These are phyloP conservation scores for Mylabris sibirica DNA, from an alignment of 2,888 invertebrate species.

Conservation along the genomic window DNA sequence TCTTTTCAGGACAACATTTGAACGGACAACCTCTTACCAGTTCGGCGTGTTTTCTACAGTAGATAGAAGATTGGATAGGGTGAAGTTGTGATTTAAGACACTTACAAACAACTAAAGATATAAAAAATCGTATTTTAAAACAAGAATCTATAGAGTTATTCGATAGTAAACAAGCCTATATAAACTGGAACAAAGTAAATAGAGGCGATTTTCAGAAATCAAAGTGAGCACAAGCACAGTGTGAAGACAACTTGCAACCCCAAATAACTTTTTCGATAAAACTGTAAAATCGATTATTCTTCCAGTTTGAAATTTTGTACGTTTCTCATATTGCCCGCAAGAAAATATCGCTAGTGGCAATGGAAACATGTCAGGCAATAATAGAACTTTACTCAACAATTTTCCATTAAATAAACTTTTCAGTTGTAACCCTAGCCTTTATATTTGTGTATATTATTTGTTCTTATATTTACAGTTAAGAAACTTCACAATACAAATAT, in stretches of 20 bases:
- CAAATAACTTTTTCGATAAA: no score
- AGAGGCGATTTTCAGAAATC: neutral
- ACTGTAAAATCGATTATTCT: no score
- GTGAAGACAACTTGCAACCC: no score
- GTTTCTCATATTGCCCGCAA: no score
- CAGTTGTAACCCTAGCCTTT: constrained; percentile 10
- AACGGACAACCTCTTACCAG: constrained; percentile 49
- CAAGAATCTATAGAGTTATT: neutral
- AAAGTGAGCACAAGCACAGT: no score
- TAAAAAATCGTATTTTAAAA: constrained; percentile 33
- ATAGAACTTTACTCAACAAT: constrained; percentile 27
- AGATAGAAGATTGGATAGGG: constrained; percentile 24
- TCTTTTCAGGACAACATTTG: constrained; percentile 40
- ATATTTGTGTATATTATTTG: neutral
- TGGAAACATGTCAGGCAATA: constrained; percentile 10
- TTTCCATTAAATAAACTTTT: constrained; percentile 30
- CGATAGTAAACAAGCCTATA: constrained; percentile 3
- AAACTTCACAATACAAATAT: constrained; percentile 42
- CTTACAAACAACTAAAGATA: constrained; percentile 37
- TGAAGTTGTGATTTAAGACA: constrained; percentile 39
- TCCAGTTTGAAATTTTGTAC: no score
- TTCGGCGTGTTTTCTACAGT: constrained; percentile 21
- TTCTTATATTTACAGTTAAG: constrained; percentile 7
- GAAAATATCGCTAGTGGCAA: neutral
- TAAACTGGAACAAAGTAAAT: neutral